phyloP scores from a whole-genome alignment of 1,140 invertebrate species.

The Anoplophora glabripennis region DNA sequence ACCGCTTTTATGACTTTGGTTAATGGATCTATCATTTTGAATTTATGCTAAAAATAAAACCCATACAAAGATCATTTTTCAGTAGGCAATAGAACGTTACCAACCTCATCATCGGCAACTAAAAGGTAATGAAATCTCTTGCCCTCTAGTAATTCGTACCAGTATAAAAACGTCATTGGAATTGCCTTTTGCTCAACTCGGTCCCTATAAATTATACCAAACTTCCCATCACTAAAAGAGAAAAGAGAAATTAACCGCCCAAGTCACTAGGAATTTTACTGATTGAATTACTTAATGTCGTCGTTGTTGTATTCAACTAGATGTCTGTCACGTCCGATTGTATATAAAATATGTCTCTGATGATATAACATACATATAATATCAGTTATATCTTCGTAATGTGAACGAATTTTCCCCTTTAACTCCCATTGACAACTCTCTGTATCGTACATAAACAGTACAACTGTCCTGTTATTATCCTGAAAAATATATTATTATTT shows the following conservation, averaged over 20 bases:
- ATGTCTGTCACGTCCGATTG: slow-evolving; percentile 59
- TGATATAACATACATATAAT: slow-evolving; percentile 52
- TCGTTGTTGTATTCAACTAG: slow-evolving; percentile 61
- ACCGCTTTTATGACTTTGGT: slow-evolving; percentile 63
- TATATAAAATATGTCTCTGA: slow-evolving; percentile 49
- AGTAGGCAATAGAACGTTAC: neutral
- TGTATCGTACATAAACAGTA: slow-evolving; percentile 53
- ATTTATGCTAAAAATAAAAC: slow-evolving; percentile 58
- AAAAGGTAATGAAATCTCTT: slow-evolving; percentile 35
- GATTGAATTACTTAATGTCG: slow-evolving; percentile 6
- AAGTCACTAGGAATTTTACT: neutral
- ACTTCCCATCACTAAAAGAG: slow-evolving; percentile 39
- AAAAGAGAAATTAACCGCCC: neutral
- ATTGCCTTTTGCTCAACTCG: slow-evolving; percentile 62
- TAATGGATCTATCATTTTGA: slow-evolving; percentile 61
- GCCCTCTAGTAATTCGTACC: slow-evolving; percentile 29
- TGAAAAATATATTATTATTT: slow-evolving; percentile 35
- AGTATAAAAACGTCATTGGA: slow-evolving; percentile 55
- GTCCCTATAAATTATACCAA: slow-evolving; percentile 37
- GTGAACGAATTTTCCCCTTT: slow-evolving; percentile 57
- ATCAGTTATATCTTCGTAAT: slow-evolving; percentile 55
- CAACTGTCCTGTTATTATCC: slow-evolving; percentile 54
- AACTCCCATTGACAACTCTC: slow-evolving; percentile 50
- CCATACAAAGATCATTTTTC: neutral
- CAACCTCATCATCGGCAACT: slow-evolving; percentile 37